Evolutionary conservation across 2,113 vertebrate species (phyloP).

Genomic region (Heteronetta atricapilla): DNA sequence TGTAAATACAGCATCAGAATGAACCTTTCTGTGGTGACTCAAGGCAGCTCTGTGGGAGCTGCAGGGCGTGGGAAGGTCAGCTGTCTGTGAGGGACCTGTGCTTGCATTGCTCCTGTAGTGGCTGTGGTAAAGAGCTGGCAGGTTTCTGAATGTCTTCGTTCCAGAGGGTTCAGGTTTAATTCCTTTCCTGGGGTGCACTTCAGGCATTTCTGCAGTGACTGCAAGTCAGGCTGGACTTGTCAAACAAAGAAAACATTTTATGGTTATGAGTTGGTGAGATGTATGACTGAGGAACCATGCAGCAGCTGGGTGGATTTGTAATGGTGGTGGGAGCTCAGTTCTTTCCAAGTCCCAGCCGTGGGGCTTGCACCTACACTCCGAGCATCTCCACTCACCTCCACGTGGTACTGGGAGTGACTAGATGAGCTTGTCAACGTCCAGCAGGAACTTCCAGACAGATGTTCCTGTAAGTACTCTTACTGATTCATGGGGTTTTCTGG

Average conservation of each 20-base stretch:
- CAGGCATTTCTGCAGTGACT: not conserved
- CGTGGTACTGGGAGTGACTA: not conserved
- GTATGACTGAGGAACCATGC: rapidly evolving
- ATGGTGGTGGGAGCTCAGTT: not conserved
- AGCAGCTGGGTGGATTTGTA: not conserved
- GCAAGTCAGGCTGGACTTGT: not conserved
- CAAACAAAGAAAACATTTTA: not conserved
- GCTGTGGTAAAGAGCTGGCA: not conserved
- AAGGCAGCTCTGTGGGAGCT: not conserved
- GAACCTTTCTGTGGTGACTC: not conserved
- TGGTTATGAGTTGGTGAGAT: rapidly evolving
- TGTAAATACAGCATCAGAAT: rapidly evolving
- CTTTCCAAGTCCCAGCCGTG: not conserved
- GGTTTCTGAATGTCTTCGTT: not conserved
- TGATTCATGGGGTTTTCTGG: not conserved
- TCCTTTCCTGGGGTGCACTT: not conserved
- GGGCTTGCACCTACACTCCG: not conserved
- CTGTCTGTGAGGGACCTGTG: not conserved
- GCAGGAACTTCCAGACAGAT: not conserved
- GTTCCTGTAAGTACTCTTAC: not conserved
- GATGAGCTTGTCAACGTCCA: not conserved
- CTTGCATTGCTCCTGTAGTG: not conserved
- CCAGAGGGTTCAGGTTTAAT: not conserved
- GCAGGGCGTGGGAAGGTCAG: not conserved
- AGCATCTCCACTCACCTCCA: not conserved